Evolutionary conservation across 2,888 invertebrate species (phyloP).

Genomic region (Drosophila tanythrix): DNA sequence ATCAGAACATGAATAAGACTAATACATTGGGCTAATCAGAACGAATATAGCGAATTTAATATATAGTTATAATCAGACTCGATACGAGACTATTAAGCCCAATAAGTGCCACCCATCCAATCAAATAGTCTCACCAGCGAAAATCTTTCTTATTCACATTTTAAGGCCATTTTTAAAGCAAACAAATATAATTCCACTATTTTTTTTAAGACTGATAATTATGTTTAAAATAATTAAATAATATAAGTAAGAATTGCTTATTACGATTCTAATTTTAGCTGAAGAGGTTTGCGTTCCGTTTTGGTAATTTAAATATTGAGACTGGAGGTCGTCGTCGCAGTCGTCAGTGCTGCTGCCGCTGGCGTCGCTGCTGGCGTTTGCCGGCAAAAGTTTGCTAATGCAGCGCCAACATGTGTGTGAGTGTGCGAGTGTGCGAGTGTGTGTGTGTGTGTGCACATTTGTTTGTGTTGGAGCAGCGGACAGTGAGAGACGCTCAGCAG

Average conservation of each 20-base stretch:
- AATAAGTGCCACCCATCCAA: neutral
- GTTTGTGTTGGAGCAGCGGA: slow-evolving; percentile 29
- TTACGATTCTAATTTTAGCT: slow-evolving; percentile 2
- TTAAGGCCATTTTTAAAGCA: neutral
- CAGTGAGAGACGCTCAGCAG: slow-evolving; percentile 16
- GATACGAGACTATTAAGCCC: fast-evolving
- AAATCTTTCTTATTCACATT: neutral
- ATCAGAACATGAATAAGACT: neutral
- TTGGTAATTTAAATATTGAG: slow-evolving; percentile 8
- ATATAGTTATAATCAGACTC: neutral
- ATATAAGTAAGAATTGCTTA: neutral
- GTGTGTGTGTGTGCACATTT: slow-evolving; percentile 15
- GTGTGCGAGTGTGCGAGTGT: slow-evolving; percentile 5
- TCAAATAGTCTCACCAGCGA: neutral
- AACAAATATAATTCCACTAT: too few species aligned
- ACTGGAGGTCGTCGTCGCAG: slow-evolving; percentile 42
- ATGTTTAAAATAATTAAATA: neutral
- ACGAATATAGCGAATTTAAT: neutral
- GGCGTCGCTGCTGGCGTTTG: slow-evolving; percentile 45
- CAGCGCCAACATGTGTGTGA: slow-evolving; percentile 35
- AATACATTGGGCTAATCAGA: neutral
- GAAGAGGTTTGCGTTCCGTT: slow-evolving; percentile 1
- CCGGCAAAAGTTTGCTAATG: slow-evolving; percentile 64
- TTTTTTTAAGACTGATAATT: neutral
- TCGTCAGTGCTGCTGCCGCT: slow-evolving; percentile 21